These are phyloP conservation scores for Urechis unicinctus DNA, from an alignment of 2,888 invertebrate species.

Conservation along the genomic window DNA sequence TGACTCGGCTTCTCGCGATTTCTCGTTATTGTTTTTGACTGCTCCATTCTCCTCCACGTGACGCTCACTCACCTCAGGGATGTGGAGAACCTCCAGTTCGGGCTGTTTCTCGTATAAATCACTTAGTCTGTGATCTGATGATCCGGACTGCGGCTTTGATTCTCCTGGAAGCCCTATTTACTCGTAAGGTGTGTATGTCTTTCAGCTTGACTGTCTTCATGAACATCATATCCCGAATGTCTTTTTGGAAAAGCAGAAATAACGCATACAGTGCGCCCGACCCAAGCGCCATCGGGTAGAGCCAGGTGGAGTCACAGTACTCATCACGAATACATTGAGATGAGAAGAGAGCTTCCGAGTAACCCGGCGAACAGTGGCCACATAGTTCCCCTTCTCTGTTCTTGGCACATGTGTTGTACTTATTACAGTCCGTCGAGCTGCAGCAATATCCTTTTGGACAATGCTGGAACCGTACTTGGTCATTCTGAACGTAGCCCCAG, in stretches of 20 bases:
- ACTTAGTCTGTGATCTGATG: too few relatives aligned
- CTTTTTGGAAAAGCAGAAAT: constrained; percentile 24
- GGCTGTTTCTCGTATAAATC: too few relatives aligned
- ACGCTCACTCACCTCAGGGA: too few relatives aligned
- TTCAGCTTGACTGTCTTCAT: constrained; percentile 6
- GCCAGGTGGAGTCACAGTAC: constrained; percentile 18
- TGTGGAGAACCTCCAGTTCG: too few relatives aligned
- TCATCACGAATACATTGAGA: constrained; percentile 17
- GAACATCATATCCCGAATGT: constrained; percentile 24
- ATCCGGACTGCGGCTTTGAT: too few relatives aligned
- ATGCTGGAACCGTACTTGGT: constrained; percentile 19
- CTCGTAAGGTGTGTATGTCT: constrained; percentile 1
- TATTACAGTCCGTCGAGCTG: constrained; percentile 10
- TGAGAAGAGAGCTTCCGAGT: constrained; percentile 23
- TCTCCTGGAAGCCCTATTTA: too few relatives aligned
- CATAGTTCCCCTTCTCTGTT: constrained; percentile 19
- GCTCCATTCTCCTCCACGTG: background rate
- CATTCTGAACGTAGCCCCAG: constrained; percentile 20
- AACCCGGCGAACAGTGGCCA: constrained; percentile 13
- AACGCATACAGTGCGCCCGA: constrained; percentile 20
- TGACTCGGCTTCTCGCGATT: background rate
- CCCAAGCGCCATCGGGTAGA: constrained; percentile 17
- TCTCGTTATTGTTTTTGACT: background rate
- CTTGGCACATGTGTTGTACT: constrained; percentile 15
- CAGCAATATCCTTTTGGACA: constrained; percentile 23